These are phyloP conservation scores for Lagenorhynchus albirostris DNA, from an alignment of 2,113 vertebrate species.

Conservation along the genomic window DNA sequence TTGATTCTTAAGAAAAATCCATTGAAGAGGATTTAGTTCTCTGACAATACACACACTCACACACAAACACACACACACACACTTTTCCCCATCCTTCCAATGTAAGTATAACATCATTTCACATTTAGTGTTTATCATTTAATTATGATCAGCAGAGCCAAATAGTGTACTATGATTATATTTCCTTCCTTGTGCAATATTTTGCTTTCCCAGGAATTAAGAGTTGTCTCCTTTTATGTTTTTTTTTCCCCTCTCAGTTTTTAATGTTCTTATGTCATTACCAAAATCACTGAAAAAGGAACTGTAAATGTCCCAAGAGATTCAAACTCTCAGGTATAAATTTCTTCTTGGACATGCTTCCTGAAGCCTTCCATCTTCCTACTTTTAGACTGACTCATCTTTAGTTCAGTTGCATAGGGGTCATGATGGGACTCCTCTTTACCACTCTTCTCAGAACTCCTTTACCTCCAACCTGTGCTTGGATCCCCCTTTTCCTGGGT, in stretches of 20 bases:
- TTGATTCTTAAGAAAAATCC: neutral
- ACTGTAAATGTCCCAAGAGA: neutral
- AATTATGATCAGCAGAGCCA: neutral
- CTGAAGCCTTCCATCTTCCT: neutral
- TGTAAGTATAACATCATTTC: neutral
- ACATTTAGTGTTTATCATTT: neutral
- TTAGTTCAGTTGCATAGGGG: neutral
- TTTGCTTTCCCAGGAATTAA: conserved; percentile 7
- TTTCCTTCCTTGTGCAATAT: neutral
- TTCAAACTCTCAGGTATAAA: neutral
- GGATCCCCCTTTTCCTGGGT: neutral
- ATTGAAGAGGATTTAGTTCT: neutral
- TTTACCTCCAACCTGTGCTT: neutral
- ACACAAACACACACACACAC: neutral
- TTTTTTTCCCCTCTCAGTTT: neutral
- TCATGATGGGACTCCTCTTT: neutral
- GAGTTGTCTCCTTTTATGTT: neutral
- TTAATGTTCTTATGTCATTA: neutral
- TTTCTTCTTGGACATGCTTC: neutral
- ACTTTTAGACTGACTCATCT: neutral
- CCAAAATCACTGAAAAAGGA: conserved; percentile 1
- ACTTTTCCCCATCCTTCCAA: neutral
- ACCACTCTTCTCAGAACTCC: neutral
- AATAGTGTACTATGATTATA: neutral
- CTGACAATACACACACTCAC: neutral